Percentiles rank a stretch among this genome's conserved stretches.
phyloP scores from a whole-genome alignment of 2,888 invertebrate genomes.

The Crossocerus cetratus region DNA sequence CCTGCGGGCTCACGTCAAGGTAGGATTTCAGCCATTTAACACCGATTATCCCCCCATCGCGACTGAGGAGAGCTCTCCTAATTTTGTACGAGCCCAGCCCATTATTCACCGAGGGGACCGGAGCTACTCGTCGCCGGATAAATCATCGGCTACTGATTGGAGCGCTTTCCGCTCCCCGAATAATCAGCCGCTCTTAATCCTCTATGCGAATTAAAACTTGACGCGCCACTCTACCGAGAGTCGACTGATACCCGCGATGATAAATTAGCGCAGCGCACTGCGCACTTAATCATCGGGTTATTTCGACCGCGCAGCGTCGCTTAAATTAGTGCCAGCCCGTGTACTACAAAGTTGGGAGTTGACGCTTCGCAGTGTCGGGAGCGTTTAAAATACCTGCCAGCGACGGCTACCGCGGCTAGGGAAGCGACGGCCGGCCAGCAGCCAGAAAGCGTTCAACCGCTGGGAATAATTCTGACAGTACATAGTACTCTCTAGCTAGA shows the following conservation, averaged over 20 bases:
- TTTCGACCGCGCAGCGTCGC: background rate
- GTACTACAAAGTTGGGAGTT: too few relatives aligned
- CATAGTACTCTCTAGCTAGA: constrained; percentile 35
- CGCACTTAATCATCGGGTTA: constrained; percentile 21
- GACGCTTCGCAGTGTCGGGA: background rate
- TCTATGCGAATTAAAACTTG: too few relatives aligned
- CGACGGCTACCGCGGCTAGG: background rate
- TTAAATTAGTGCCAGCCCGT: background rate
- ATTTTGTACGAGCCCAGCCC: too few relatives aligned
- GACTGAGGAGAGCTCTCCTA: too few relatives aligned
- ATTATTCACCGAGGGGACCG: too few relatives aligned
- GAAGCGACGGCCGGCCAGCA: constrained; percentile 8
- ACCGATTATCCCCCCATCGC: too few relatives aligned
- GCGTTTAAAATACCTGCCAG: constrained; percentile 8
- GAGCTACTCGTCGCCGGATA: too few relatives aligned
- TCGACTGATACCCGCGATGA: background rate
- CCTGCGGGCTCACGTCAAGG: constrained; percentile 1
- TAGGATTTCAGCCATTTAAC: constrained; percentile 6
- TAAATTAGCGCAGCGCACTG: background rate
- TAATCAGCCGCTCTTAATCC: too few relatives aligned
- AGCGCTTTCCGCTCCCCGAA: too few relatives aligned
- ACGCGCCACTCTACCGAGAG: too few relatives aligned
- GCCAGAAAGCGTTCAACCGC: constrained; percentile 22
- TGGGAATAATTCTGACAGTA: constrained; percentile 40
- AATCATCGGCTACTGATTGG: too few relatives aligned